Conservation (phyloP, 2,113 vertebrate genomes). For the Ellobius talpinus region DNA sequence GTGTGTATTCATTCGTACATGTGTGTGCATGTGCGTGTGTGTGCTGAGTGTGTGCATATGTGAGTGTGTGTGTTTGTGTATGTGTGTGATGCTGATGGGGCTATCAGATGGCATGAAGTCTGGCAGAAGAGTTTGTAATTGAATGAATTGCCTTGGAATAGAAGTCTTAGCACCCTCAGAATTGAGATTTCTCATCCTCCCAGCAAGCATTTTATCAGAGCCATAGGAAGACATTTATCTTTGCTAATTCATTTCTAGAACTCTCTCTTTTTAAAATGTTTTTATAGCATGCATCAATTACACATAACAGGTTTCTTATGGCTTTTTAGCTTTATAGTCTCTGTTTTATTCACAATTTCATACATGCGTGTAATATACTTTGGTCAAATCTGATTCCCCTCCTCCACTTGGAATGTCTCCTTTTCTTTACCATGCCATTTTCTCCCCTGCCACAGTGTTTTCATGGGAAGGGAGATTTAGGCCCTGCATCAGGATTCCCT, state of each 20-base stretch:
- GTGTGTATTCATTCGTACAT: background rate
- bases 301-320: background rate
- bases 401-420: background rate
- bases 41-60: background rate
- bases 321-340: background rate
- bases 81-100: background rate
- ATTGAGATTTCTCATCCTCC: background rate
- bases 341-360: background rate
- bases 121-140: slow-evolving; percentile 9
- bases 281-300: background rate
- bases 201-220: background rate
- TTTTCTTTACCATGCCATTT: background rate
- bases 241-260: background rate
- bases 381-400: background rate
- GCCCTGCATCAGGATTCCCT: background rate
- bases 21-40: no score
- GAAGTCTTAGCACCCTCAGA: slow-evolving; percentile 31
- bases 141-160: slow-evolving; percentile 5
- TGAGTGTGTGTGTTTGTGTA: background rate
- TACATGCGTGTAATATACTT: background rate
- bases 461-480: background rate
- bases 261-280: background rate
- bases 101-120: background rate
- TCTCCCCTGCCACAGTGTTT: background rate
- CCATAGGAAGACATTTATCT: background rate